Evolutionary conservation across 1,140 invertebrate species (phyloP), one percentile per base, ranked within the genome.

Genomic region (Metopolophium dirhodum): DNA sequence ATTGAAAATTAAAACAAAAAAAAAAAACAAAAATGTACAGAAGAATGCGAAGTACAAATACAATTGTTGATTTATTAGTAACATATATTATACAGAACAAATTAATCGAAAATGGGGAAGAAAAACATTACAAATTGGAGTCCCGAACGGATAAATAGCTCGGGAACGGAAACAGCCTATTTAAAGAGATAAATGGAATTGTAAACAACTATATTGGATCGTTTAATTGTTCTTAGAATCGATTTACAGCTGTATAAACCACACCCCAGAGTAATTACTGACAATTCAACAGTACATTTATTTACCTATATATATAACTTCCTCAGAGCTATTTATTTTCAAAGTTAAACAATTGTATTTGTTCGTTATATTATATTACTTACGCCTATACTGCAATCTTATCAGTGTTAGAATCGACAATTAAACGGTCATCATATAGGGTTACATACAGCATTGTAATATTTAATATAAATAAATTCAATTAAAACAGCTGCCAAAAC

Each of bases 181-280:
- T 88, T 51, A 88, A 88, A 88, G n/a, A 88, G 87, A 88, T 88
- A 88, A 88, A 88, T 88, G 47, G 47, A 88, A 88, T 54, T 88
- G 87, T 88, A 88, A 88, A 88, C 47, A 88, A 51, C 87, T 54
- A 35, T 35, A 54, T 51, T 35, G 87, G 49, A 89, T 89, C 49
- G 49, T 37, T 89, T 89, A 89, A 54, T 89, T 89, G 87, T 54
- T 89, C 49, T 51, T 54, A 51, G 54, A 89, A 89, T 89, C 87
- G 87, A 89, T 89, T 89, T 89, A 89, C 49, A 35, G 87, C 49
- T 35, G 87, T 54, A 54, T 54, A 41, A 89, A 89, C 87, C 49
- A 54, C 49, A 54, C 49, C n/a, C 47, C n/a, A 20, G n/a, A 35
- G 49, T 89, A 89, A 89, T 89, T 89, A 54, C 87, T 11, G 49